Base-by-base conservation (phyloP, 1,140 invertebrate genomes). In the Alviniconcha marisindica region DNA sequence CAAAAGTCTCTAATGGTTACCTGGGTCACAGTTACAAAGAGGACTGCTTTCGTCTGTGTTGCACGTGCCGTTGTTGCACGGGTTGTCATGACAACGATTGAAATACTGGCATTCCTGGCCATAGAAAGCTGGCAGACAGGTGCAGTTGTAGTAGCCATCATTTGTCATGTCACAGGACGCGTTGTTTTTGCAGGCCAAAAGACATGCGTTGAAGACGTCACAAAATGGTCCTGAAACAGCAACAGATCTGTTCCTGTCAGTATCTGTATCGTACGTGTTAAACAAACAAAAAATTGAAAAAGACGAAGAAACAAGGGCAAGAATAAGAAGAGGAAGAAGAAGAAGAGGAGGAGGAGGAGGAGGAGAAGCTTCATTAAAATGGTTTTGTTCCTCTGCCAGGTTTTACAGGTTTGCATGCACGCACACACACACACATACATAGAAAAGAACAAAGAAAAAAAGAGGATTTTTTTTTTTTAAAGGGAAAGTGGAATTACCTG, bases 41-140 rank as follows among this genome's bases (percentile, higher is more conserved):
- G 87, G 92, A 1, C 83, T 81, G 7, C 81, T 84, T 14, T 42
- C 15, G 54, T 74, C 77, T n/a, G 60, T 86, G 40, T 83, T 83
- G 73, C 86, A 86, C 14, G 79, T 88, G 36, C 91, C 92, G 21
- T 87, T 87, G 79, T 78, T 33, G 60, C 89, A 90, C 1, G 85
- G 83, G 28, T 78, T 42, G 15, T 48, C 56, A 36, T 79, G 44
- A 51, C 88, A 89, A 5, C 80, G 81, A 69, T 91, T 85, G 77
- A 82, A 86, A 31, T 86, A 42, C 31, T 89, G 86, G 48, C 98
- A 99, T 81, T 96, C 96, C 0, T 82, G 74, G 0, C 91, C 91
- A 54, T 87, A 86, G 60, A 82, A 91, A 44, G 88, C 88, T 18
- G 90, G 98, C 96, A 97, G 96, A 90, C 98, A 99, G 24, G 96